Percentiles rank a stretch among this genome's conserved stretches.
Conservation (phyloP, 2,113 vertebrate genomes). For the Pontoporia blainvillei region DNA sequence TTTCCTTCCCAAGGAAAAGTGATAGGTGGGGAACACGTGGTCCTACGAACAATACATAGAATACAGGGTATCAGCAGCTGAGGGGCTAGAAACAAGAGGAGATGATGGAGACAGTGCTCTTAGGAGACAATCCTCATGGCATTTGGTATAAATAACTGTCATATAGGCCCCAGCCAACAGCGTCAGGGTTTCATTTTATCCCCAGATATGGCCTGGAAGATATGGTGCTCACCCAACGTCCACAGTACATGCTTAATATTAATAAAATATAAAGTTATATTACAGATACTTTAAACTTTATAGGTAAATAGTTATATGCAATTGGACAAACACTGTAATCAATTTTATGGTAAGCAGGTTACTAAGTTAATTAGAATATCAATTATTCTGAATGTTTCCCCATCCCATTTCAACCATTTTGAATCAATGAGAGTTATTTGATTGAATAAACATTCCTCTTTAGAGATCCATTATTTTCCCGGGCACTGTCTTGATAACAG, state of each 20-base stretch:
- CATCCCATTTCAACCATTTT: not conserved
- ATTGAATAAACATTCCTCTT: conserved; percentile 8
- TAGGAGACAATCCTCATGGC: not conserved
- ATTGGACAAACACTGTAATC: not conserved
- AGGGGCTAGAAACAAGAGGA: not conserved
- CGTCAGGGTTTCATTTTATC: not conserved
- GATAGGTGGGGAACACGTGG: not conserved
- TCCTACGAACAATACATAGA: not conserved
- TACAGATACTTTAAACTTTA: not conserved
- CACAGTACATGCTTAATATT: not conserved
- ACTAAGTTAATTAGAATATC: conserved; percentile 26
- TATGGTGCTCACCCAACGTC: not conserved
- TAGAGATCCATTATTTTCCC: not conserved
- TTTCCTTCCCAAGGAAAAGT: not conserved
- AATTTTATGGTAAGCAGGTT: not conserved
- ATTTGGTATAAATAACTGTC: not conserved
- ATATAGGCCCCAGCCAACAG: not conserved
- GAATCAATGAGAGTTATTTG: not conserved
- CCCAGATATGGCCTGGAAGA: not conserved
- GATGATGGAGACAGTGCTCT: not conserved
- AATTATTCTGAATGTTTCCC: not conserved
- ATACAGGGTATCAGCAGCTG: not conserved
- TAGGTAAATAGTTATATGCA: not conserved
- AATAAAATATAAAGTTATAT: not conserved
- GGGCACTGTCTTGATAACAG: not conserved